Conservation (phyloP, 2,797 vertebrate species). For the Sus cebifrons region DNA sequence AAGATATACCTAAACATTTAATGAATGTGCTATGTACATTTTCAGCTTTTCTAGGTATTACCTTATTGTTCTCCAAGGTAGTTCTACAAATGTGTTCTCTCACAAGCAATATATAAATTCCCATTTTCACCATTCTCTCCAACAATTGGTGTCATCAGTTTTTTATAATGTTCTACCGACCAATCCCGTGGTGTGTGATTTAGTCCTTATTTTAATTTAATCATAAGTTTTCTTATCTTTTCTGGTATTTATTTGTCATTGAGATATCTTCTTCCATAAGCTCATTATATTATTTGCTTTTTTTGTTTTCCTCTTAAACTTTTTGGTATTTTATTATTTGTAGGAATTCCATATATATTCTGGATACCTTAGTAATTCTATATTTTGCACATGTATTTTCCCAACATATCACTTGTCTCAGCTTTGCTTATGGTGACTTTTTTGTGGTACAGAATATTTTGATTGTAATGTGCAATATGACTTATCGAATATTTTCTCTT, state of each 20-base stretch:
- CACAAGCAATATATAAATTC: not conserved
- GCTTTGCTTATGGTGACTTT: not conserved
- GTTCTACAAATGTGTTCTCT: not conserved
- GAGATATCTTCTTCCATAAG: not conserved
- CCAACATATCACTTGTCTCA: conserved; percentile 11
- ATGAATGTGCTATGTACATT: not conserved
- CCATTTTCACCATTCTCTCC: not conserved
- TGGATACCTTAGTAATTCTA: not conserved
- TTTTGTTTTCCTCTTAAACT: not conserved
- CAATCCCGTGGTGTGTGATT: not conserved
- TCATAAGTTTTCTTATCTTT: conserved; percentile 14
- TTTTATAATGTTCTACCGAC: not conserved
- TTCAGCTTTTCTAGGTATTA: conserved; percentile 37
- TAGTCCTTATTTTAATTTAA: conserved; percentile 25
- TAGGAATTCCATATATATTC: not conserved
- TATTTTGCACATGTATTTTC: not conserved
- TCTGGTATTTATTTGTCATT: not conserved
- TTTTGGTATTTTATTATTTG: conserved; percentile 10
- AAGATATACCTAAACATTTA: not conserved
- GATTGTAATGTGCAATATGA: not conserved
- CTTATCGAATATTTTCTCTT: not conserved
- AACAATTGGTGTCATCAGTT: not conserved
- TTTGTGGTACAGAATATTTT: not conserved
- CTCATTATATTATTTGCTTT: conserved; percentile 14
- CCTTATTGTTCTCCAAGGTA: not conserved